These are phyloP conservation scores for Chelon labrosus DNA, from an alignment of 2,797 vertebrate genomes.

Conservation along the genomic window DNA sequence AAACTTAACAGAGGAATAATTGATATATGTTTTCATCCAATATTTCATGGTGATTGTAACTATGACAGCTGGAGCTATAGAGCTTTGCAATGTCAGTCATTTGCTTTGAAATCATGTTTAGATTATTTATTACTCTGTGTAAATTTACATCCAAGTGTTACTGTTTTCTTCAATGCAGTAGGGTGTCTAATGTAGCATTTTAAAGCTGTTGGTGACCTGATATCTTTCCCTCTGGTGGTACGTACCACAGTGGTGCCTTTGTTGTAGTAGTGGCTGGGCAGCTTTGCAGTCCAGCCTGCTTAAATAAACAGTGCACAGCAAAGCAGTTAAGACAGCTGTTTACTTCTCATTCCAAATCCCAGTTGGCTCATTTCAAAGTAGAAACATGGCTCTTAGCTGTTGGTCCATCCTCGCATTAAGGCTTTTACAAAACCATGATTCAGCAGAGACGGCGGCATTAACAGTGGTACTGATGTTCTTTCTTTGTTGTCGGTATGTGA, in stretches of 20 bases:
- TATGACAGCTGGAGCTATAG: too few species aligned
- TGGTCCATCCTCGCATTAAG: conserved; percentile 8
- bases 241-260: conserved; percentile 51
- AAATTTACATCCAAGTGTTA: not conserved
- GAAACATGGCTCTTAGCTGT: conserved; percentile 15
- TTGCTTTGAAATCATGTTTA: not conserved
- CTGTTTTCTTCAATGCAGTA: not conserved
- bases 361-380: conserved; percentile 17
- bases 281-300: conserved; percentile 47
- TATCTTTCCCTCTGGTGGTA: conserved; percentile 37
- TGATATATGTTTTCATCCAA: too few species aligned
- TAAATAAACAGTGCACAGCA: conserved; percentile 52
- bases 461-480: not conserved
- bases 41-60: too few species aligned
- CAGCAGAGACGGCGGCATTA: not conserved
- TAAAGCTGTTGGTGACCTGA: conserved; percentile 36
- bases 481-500: not conserved
- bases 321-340: conserved; percentile 34
- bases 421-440: conserved; percentile 15
- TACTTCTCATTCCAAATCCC: conserved; percentile 16
- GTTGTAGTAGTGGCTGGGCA: conserved; percentile 53
- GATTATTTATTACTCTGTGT: conserved; percentile 3
- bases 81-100: too few species aligned
- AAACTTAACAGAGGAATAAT: too few species aligned
- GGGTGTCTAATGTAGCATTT: conserved; percentile 22